Conservation (phyloP, 2,888 invertebrate species). For the Onchidella celtica region DNA sequence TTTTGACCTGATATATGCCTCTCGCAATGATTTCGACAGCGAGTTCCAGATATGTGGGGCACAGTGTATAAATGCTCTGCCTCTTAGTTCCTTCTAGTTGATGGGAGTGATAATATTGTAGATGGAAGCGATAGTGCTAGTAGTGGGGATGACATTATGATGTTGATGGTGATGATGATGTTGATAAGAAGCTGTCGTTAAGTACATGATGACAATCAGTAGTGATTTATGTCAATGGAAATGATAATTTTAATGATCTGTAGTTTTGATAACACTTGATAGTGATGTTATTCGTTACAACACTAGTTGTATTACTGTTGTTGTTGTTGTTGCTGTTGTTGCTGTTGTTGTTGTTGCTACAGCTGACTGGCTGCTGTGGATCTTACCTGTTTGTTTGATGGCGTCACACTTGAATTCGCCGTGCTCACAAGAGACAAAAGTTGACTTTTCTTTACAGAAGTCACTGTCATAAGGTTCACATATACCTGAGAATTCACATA, state of each 20-base stretch:
- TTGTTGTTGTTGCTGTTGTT: neutral
- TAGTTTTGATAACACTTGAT: no score
- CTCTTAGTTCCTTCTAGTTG: no score
- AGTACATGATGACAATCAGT: no score
- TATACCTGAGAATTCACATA: slow-evolving; percentile 10
- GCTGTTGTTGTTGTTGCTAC: neutral
- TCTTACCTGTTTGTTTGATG: neutral
- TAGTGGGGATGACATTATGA: no score
- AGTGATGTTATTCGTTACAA: neutral
- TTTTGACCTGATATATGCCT: no score
- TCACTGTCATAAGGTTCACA: neutral
- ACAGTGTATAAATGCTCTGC: no score
- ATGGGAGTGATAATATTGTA: no score
- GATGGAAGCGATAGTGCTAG: no score
- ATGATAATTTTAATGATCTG: no score
- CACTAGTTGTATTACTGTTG: neutral
- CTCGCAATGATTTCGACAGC: no score
- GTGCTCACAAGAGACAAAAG: neutral
- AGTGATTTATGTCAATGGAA: no score
- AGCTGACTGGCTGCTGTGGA: neutral
- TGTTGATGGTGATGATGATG: neutral
- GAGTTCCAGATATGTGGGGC: no score
- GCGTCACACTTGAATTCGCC: neutral
- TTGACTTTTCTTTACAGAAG: neutral
- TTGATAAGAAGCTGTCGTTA: neutral